Conservation (phyloP, 2,888 invertebrate species). For the Calephelis perditalis region DNA sequence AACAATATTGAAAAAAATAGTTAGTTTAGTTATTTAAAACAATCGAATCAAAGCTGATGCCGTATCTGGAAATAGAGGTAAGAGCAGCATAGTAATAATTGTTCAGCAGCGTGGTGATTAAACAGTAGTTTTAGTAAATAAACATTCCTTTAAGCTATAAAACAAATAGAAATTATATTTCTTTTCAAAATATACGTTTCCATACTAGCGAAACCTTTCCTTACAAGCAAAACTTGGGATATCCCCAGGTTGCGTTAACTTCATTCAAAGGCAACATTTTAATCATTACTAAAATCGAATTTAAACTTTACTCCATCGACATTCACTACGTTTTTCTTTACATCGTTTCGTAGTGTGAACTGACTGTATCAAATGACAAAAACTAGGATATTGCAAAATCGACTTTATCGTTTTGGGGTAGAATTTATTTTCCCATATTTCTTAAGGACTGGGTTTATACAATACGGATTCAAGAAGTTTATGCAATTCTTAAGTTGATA, state of each 20-base stretch:
- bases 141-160: neutral
- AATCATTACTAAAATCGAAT: constrained; percentile 30
- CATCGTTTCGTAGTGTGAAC: constrained; percentile 19
- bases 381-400: constrained; percentile 25
- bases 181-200: constrained; percentile 36
- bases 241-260: constrained; percentile 68
- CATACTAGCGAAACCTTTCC: constrained; percentile 35
- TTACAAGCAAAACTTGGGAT: constrained; percentile 53
- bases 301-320: constrained; percentile 35
- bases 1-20: no score
- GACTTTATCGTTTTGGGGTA: constrained; percentile 21
- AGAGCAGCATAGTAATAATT: no score
- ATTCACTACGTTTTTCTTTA: constrained; percentile 26
- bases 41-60: no score
- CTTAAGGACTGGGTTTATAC: constrained; percentile 37
- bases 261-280: constrained; percentile 51
- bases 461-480: constrained; percentile 58
- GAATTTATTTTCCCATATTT: constrained; percentile 21
- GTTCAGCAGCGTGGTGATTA: neutral
- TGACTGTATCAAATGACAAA: constrained; percentile 7
- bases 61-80: no score
- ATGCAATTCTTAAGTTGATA: constrained; percentile 75
- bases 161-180: neutral
- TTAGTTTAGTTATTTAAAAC: no score
- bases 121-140: neutral